Evolutionary conservation across 2,113 vertebrate species (phyloP).

Genomic region (Petaurus breviceps): DNA sequence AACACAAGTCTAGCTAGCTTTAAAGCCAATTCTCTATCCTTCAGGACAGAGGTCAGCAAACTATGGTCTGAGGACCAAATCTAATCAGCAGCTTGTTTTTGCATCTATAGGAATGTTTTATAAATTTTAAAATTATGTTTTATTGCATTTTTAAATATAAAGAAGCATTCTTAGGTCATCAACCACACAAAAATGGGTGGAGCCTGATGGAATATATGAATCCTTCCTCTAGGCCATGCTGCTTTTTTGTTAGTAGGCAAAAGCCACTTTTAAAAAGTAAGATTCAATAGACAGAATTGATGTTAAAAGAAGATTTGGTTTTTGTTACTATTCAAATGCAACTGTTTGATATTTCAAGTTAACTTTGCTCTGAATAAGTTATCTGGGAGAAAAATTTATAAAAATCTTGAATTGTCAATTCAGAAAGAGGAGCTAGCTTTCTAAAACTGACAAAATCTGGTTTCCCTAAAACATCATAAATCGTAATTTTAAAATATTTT

Average conservation of each 20-base stretch:
- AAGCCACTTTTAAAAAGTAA: not conserved
- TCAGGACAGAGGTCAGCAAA: not conserved
- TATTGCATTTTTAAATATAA: not conserved
- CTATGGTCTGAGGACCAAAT: not conserved
- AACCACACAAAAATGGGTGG: not conserved
- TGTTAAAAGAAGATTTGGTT: not conserved
- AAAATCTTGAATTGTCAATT: not conserved
- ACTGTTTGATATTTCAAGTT: not conserved
- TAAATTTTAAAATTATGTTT: not conserved
- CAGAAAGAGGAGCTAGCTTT: not conserved
- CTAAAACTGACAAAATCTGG: not conserved
- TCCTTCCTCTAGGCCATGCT: not conserved
- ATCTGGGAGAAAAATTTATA: not conserved
- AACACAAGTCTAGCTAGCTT: not conserved
- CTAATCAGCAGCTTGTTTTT: not conserved
- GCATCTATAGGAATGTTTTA: not conserved
- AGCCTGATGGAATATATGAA: not conserved
- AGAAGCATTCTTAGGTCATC: not conserved
- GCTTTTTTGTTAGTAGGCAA: not conserved
- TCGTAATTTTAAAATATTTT: not conserved
- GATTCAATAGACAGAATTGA: not conserved
- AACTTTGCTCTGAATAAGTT: not conserved
- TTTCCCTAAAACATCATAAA: not conserved
- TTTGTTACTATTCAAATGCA: not conserved
- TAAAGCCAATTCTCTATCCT: not conserved